Evolutionary conservation across 2,113 vertebrate genomes (phyloP), one percentile per base, ranked within the genome.

Genomic region (Morone chrysops): DNA sequence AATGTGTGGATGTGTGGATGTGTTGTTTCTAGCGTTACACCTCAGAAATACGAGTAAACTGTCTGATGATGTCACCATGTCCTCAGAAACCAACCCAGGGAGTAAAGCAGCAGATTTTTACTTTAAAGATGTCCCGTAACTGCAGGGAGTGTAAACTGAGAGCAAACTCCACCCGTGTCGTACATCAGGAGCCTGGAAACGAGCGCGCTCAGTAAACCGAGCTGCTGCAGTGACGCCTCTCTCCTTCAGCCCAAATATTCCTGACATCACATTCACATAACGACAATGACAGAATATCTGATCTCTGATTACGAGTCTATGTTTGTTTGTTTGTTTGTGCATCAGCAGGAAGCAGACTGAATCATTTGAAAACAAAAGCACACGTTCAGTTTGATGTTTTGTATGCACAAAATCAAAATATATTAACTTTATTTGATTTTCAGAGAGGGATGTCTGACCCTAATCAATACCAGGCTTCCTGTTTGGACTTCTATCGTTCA

Each of bases 311-410:
- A 9, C 36, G 47, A 36, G 16, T 50, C 7, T 69, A 8, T 67
- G 45, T 7, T 20, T 36, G 17, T n/a, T 7, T 36, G 18, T 59
- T 31, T 31, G 31, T 63, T 75, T 40, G 60, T 63, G 47, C 47
- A 12, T 54, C 22, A 47, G 53, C 36, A 75, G 73, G 60, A 63
- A 75, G 25, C 13, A 12, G 53, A 68, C 41, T 36, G 56, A 68
- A 63, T 36, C 11, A 13, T 71, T 79, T 82, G 59, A 71, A 71
- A 80, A 75, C 50, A 71, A 80, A 75, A 72, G 2, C 3, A 31
- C 20, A 1, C 9, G 14, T 40, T 75, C 25, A 14, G 45, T 59
- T 36, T 62, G 51, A 31, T 22, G n/a, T 82, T 82, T 65, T 41
- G 70, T 62, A 31, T 61, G 31, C 31, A 80, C 20, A 70, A 56